Evolutionary conservation across 1,140 invertebrate species (phyloP).

Genomic region (Drosophila arawakana): DNA sequence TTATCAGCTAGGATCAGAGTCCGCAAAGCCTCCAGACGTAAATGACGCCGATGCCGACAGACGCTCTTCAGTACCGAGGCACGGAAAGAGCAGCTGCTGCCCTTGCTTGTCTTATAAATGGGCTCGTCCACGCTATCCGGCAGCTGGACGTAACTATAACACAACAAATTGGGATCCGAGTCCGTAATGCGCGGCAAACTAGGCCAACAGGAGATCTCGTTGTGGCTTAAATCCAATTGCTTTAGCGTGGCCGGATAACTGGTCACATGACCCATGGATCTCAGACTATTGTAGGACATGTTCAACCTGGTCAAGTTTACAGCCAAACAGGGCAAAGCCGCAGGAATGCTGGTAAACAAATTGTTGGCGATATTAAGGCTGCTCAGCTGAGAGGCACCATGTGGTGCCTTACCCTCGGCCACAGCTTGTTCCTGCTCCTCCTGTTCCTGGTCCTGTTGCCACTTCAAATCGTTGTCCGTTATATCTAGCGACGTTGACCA

Average conservation of each 20-base stretch:
- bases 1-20: conserved; percentile 93
- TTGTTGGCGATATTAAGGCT: conserved; percentile 96
- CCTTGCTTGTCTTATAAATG: conserved; percentile 63
- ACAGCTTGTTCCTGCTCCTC: conserved; percentile 51
- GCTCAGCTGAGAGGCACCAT: conserved; percentile 87
- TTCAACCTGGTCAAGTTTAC: conserved; percentile 94
- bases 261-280: conserved; percentile 94
- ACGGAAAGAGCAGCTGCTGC: conserved; percentile 86
- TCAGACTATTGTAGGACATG: conserved; percentile 94
- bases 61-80: conserved; percentile 91
- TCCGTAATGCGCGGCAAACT: conserved; percentile 90
- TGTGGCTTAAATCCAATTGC: conserved; percentile 96
- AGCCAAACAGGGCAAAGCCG: conserved; percentile 94
- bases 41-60: conserved; percentile 93
- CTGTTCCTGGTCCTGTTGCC: conserved; percentile 66
- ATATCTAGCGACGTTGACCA: conserved; percentile 90
- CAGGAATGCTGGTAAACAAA: conserved; percentile 93
- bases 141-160: conserved; percentile 85
- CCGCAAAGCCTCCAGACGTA: conserved; percentile 85
- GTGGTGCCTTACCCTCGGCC: conserved; percentile 55
- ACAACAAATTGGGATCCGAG: conserved; percentile 87
- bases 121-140: conserved; percentile 85
- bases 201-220: conserved; percentile 95
- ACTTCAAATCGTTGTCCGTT: conserved; percentile 88
- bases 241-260: conserved; percentile 95